These are phyloP conservation scores for Chrysomela aeneicollis DNA, from an alignment of 2,888 invertebrate genomes.

Conservation along the genomic window DNA sequence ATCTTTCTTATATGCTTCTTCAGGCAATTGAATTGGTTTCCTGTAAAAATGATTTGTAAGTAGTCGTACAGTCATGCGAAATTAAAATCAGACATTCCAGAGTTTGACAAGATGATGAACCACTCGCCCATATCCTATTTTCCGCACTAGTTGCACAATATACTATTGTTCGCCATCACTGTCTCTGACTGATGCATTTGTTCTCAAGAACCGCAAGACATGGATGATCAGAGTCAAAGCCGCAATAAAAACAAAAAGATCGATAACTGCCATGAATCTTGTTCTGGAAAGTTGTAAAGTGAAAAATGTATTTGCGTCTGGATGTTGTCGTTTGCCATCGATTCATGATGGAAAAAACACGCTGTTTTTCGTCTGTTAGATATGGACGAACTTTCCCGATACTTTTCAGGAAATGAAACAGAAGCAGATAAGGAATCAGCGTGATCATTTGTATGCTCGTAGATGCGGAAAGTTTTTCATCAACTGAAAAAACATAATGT, in stretches of 20 bases:
- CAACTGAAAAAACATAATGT: too few species aligned
- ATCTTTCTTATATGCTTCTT: too few species aligned
- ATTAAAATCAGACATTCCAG: too few species aligned
- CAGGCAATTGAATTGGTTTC: too few species aligned
- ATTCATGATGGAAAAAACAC: neutral
- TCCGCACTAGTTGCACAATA: too few species aligned
- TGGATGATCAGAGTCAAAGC: neutral
- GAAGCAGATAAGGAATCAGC: neutral
- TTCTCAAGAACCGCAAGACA: neutral
- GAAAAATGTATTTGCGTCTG: constrained; percentile 5
- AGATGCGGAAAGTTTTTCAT: too few species aligned
- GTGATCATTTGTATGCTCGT: too few species aligned
- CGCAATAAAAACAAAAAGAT: neutral
- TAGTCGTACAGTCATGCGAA: too few species aligned
- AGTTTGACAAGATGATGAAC: too few species aligned
- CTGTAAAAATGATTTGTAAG: too few species aligned
- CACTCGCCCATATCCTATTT: too few species aligned
- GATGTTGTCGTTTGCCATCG: constrained; percentile 1
- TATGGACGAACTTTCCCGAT: neutral
- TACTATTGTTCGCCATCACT: constrained; percentile 1
- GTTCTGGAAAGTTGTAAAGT: constrained; percentile 1
- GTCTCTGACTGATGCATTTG: too few species aligned
- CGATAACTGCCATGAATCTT: constrained; percentile 2
- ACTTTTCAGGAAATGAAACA: neutral
- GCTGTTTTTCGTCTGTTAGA: neutral